Evolutionary conservation across 2,888 invertebrate genomes (phyloP).

Genomic region (Adela reaumurella): DNA sequence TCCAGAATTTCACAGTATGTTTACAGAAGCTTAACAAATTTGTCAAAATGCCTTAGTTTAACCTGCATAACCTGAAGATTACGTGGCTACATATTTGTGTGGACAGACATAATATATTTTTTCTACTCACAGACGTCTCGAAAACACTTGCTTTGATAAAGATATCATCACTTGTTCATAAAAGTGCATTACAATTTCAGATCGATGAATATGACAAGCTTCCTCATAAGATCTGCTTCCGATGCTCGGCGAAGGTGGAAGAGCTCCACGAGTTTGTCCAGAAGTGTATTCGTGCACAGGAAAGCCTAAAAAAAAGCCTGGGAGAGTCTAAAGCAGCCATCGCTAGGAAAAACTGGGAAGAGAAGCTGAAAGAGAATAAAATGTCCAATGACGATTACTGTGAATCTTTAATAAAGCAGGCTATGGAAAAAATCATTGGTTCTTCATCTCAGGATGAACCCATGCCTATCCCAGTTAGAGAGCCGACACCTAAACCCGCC

Average conservation of each 20-base stretch:
- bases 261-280: conserved; percentile 46
- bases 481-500: background rate
- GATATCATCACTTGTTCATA: too few species aligned
- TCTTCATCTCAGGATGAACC: background rate
- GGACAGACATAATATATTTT: too few species aligned
- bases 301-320: conserved; percentile 25
- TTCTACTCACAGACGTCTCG: too few species aligned
- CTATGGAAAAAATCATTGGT: conserved; percentile 33
- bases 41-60: too few species aligned
- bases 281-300: conserved; percentile 42
- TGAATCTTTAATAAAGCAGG: conserved; percentile 43
- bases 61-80: too few species aligned
- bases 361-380: conserved; percentile 36
- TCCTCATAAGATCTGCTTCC: conserved; percentile 50
- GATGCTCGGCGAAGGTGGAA: conserved; percentile 49
- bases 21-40: too few species aligned
- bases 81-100: too few species aligned
- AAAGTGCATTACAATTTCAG: conserved; percentile 22
- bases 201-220: conserved; percentile 44
- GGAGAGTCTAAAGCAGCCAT: conserved; percentile 23
- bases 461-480: background rate
- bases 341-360: conserved; percentile 32
- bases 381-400: conserved; percentile 48
- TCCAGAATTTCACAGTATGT: too few species aligned
- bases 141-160: too few species aligned